Conservation (phyloP, 2,113 vertebrate genomes). For the Hyperoodon ampullatus region DNA sequence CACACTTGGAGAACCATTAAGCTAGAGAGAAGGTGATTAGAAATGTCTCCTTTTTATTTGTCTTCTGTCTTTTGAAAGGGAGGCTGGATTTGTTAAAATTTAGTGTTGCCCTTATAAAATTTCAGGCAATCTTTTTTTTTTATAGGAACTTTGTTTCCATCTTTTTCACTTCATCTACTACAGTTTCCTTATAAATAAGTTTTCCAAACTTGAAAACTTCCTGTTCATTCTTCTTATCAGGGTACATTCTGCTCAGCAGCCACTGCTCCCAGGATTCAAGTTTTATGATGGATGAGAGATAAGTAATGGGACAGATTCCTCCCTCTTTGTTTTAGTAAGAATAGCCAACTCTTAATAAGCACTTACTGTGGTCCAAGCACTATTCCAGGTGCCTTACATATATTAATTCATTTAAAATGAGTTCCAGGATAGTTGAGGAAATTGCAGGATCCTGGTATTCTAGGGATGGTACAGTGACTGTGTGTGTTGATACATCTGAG, state of each 20-base stretch:
- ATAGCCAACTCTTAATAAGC: neutral
- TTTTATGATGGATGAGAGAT: neutral
- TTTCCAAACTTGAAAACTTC: slow-evolving; percentile 39
- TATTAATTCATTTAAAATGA: neutral
- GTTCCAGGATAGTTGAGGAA: neutral
- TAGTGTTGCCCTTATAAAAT: slow-evolving; percentile 48
- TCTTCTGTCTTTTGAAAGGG: slow-evolving; percentile 39
- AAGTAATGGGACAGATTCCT: neutral
- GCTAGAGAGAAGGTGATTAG: neutral
- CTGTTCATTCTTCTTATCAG: slow-evolving; percentile 48
- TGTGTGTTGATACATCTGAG: neutral
- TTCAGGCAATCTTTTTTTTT: slow-evolving; percentile 14
- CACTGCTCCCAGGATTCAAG: slow-evolving; percentile 26
- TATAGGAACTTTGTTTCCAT: slow-evolving; percentile 43
- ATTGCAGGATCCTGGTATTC: neutral
- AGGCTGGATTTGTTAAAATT: neutral
- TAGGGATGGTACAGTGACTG: neutral
- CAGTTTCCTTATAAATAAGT: slow-evolving; percentile 35
- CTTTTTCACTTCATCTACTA: slow-evolving; percentile 13
- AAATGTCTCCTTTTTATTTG: neutral
- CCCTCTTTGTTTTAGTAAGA: neutral
- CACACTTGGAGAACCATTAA: neutral
- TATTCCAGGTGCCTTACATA: neutral
- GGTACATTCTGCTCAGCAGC: slow-evolving; percentile 49
- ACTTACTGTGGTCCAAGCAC: neutral